Percentiles rank a stretch among this genome's conserved stretches.
These are phyloP conservation scores for Monopis laevigella DNA, from an alignment of 2,888 invertebrate genomes.

Conservation along the genomic window DNA sequence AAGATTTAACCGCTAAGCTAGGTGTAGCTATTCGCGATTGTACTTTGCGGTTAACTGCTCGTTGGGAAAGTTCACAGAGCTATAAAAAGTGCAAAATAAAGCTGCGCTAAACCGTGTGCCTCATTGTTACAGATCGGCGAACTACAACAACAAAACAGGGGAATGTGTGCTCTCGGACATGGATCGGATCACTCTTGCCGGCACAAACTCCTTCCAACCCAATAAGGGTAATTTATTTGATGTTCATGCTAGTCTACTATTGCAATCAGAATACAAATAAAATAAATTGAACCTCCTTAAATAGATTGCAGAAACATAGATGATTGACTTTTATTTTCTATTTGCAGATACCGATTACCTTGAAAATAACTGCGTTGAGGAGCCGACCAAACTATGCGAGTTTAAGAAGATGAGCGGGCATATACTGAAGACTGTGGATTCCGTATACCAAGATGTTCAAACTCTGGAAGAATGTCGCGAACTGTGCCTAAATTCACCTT, in stretches of 20 bases:
- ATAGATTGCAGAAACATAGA: background rate
- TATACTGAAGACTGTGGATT: conserved; percentile 93
- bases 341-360: conserved; percentile 76
- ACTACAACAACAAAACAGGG: conserved; percentile 86
- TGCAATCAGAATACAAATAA: background rate
- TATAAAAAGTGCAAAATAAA: conserved; percentile 34
- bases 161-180: conserved; percentile 90
- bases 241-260: background rate
- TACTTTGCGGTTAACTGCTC: conserved; percentile 24
- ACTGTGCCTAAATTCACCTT: conserved; percentile 88
- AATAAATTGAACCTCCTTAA: too few relatives aligned
- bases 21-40: conserved; percentile 8
- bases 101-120: conserved; percentile 30
- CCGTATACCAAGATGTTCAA: conserved; percentile 89
- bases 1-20: conserved; percentile 11
- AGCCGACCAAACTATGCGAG: conserved; percentile 93
- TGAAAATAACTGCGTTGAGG: conserved; percentile 93
- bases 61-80: conserved; percentile 54
- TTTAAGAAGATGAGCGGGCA: conserved; percentile 90
- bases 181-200: conserved; percentile 90
- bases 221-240: conserved; percentile 59
- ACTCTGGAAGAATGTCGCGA: conserved; percentile 89
- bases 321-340: background rate
- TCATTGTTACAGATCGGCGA: conserved; percentile 81
- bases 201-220: conserved; percentile 79